phyloP scores from a whole-genome alignment of 2,888 invertebrate genomes.

The Spatulosminthurus flaviceps region DNA sequence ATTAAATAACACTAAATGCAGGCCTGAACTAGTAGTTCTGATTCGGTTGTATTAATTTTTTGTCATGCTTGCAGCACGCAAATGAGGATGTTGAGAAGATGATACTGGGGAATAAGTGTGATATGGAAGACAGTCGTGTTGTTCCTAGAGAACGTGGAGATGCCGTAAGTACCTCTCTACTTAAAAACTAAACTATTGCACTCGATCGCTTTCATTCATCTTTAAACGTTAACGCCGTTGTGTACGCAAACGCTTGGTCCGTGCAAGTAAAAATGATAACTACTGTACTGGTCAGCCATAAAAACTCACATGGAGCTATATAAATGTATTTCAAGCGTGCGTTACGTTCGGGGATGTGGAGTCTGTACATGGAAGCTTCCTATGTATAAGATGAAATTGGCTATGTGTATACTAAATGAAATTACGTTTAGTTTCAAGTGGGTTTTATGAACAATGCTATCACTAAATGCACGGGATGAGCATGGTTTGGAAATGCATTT shows the following conservation, averaged over 20 bases:
- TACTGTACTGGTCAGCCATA: background rate
- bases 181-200: background rate
- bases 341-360: too few relatives aligned
- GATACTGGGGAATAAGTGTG: slow-evolving; percentile 98
- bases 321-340: too few relatives aligned
- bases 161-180: slow-evolving; percentile 74
- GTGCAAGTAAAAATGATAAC: background rate
- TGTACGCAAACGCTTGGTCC: background rate
- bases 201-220: background rate
- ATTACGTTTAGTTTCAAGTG: too few relatives aligned
- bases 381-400: too few relatives aligned
- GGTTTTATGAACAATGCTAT: too few relatives aligned
- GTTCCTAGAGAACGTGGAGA: slow-evolving; percentile 94
- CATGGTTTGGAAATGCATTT: too few relatives aligned
- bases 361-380: too few relatives aligned
- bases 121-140: slow-evolving; percentile 93
- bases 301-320: too few relatives aligned
- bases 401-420: too few relatives aligned
- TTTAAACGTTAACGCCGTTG: background rate
- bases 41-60: slow-evolving; percentile 16
- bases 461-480: too few relatives aligned
- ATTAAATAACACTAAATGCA: too few relatives aligned
- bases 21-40: background rate
- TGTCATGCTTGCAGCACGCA: slow-evolving; percentile 77
- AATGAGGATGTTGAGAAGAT: slow-evolving; percentile 99